These are phyloP conservation scores for Amphiduros pacificus DNA, from an alignment of 2,888 invertebrate species.

Conservation along the genomic window DNA sequence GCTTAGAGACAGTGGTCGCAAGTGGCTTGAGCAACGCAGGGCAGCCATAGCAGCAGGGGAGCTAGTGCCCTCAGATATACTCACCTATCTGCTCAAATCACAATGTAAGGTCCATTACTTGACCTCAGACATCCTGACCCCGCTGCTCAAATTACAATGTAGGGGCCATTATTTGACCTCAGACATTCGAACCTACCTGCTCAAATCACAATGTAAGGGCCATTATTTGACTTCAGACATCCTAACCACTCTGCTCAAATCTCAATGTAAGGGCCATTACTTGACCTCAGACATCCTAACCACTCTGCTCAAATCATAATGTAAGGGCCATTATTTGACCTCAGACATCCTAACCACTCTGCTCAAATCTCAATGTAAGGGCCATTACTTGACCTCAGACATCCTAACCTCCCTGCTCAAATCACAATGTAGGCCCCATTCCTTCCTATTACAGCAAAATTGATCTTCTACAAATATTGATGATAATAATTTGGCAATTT, in stretches of 20 bases:
- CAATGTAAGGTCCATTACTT: background rate
- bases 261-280: background rate
- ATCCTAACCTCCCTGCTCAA: no score
- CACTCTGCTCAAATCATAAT: no score
- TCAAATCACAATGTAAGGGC: background rate
- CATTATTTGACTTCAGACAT: conserved; percentile 1
- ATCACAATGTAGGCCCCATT: no score
- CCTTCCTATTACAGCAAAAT: no score
- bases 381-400: no score
- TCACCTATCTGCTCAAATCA: conserved; percentile 4
- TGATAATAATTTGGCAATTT: no score
- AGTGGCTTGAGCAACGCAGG: background rate
- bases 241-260: conserved; percentile 3
- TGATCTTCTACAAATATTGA: no score
- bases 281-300: no score
- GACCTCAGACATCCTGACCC: conserved; percentile 7
- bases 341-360: no score
- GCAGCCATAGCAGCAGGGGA: background rate
- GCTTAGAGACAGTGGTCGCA: conserved; percentile 2
- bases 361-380: no score
- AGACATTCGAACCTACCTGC: conserved; percentile 6
- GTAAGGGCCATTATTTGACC: no score
- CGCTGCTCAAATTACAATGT: background rate
- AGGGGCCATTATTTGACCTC: background rate
- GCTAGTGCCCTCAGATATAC: conserved; percentile 7